A percentile compares a stretch with the other conserved stretches of the same genome.
Evolutionary conservation across 2,113 vertebrate genomes (phyloP).

Genomic region (Pogonocichla stellata): DNA sequence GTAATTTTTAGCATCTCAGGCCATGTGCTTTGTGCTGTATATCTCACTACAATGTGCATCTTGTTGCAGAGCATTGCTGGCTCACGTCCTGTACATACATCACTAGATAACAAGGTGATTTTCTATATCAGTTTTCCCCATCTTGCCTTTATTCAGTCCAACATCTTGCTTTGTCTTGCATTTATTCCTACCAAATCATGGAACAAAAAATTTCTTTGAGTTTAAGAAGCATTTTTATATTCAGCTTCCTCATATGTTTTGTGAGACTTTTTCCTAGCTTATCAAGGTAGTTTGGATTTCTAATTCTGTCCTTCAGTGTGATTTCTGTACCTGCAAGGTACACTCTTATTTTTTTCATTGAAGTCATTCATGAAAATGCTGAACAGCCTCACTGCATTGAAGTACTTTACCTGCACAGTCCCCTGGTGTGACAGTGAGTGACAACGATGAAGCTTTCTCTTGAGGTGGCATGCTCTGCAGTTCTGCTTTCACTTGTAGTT

Average conservation of each 20-base stretch:
- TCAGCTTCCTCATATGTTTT: background rate
- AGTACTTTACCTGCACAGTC: background rate
- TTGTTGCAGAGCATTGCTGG: background rate
- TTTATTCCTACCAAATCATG: background rate
- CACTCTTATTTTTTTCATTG: background rate
- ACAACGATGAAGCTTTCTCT: fast-evolving
- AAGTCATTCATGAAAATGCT: background rate
- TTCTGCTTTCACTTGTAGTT: background rate
- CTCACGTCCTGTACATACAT: fast-evolving
- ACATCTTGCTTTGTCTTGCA: background rate
- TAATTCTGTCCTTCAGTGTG: background rate
- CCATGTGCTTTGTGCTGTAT: background rate
- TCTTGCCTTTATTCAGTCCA: background rate
- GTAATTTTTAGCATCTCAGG: background rate
- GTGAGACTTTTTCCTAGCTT: background rate
- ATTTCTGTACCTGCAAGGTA: background rate
- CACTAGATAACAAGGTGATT: background rate
- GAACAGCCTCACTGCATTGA: background rate
- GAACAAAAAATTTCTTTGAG: background rate
- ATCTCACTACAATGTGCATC: background rate
- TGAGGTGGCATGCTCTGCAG: fast-evolving
- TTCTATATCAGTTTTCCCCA: background rate
- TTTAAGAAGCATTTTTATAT: background rate
- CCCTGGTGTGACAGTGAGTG: background rate
- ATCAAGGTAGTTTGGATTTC: background rate